These are phyloP conservation scores for Pygmarrhopalites habei DNA, from an alignment of 1,140 invertebrate species.

Conservation along the genomic window DNA sequence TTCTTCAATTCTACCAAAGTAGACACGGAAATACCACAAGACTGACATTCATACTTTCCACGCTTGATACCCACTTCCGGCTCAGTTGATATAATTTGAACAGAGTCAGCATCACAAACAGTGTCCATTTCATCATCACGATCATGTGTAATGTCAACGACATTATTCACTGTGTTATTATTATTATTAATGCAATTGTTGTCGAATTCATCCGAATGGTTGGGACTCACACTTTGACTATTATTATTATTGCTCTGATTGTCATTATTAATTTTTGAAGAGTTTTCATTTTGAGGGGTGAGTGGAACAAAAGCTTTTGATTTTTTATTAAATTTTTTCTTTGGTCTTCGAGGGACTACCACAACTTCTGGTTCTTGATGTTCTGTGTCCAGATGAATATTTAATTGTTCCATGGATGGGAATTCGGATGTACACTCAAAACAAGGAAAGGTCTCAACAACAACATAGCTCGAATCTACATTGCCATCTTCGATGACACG, in stretches of 20 bases:
- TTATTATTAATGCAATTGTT: too few species aligned
- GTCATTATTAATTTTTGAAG: too few species aligned
- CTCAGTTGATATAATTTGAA: too few species aligned
- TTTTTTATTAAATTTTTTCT: conserved; percentile 29
- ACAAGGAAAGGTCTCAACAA: conserved; percentile 24
- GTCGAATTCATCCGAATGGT: too few species aligned
- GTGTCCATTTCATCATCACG: too few species aligned
- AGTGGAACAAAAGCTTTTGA: background rate
- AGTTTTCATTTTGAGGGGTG: too few species aligned
- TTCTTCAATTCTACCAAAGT: background rate
- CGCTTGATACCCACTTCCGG: too few species aligned
- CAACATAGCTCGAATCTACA: conserved; percentile 4
- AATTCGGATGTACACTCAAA: conserved; percentile 33
- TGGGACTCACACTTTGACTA: background rate
- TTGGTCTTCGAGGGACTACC: conserved; percentile 14
- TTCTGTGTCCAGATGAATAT: conserved; percentile 26
- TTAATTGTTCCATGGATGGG: conserved; percentile 9
- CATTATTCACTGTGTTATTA: too few species aligned
- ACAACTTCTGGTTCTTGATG: conserved; percentile 25
- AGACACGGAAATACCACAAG: background rate
- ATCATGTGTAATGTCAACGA: too few species aligned
- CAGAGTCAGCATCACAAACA: background rate
- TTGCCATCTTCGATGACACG: background rate
- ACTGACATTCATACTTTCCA: background rate
- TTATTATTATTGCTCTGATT: conserved; percentile 1